Conservation (phyloP, 2,797 vertebrate genomes). For the Myotis planiceps region DNA sequence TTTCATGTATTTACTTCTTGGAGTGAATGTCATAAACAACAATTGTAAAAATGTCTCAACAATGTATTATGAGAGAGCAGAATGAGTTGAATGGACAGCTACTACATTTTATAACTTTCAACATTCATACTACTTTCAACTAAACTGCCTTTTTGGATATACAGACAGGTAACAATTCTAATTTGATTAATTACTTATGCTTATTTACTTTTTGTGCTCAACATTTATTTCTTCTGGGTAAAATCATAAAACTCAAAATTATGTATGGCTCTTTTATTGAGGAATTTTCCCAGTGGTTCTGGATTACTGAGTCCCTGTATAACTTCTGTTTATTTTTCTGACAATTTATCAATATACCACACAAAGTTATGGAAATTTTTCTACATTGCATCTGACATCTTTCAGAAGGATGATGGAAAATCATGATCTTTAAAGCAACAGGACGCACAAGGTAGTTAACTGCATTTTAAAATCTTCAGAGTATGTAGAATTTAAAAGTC, state of each 20-base stretch:
- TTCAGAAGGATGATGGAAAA: conserved; percentile 58
- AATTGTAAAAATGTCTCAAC: not conserved
- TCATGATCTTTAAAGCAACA: conserved; percentile 71
- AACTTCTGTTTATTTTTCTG: conserved; percentile 12
- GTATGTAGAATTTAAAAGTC: conserved; percentile 67
- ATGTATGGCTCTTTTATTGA: conserved; percentile 24
- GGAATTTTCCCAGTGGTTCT: not conserved
- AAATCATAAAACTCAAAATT: conserved; percentile 54
- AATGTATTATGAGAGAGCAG: not conserved
- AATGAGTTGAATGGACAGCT: not conserved
- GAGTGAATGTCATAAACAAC: not conserved
- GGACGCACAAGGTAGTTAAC: conserved; percentile 69
- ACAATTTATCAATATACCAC: conserved; percentile 42
- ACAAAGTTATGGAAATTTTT: conserved; percentile 54
- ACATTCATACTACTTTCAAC: not conserved
- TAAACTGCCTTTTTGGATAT: not conserved
- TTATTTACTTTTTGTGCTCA: conserved; percentile 30
- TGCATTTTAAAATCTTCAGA: conserved; percentile 73
- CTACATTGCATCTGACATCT: conserved; percentile 67
- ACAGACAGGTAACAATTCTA: not conserved
- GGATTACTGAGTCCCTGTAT: not conserved
- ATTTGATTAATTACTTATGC: conserved; percentile 10
- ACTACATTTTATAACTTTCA: not conserved
- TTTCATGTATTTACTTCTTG: not conserved
- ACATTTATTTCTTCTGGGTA: not conserved